Evolutionary conservation across 2,888 invertebrate genomes (phyloP).

Genomic region (Drosophila ezoana): DNA sequence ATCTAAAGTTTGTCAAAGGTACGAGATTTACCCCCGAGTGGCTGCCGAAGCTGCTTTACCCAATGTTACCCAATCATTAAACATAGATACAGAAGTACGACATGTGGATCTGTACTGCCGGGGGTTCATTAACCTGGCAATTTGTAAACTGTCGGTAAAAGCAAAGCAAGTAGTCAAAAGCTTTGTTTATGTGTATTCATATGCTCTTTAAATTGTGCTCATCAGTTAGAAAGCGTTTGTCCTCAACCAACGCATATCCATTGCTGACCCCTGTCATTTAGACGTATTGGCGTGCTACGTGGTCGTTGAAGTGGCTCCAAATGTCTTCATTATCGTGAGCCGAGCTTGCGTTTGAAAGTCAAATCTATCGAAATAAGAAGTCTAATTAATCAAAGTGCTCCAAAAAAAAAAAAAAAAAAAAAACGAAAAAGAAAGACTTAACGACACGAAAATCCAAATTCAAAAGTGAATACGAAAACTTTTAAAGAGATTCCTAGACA

Average conservation of each 20-base stretch:
- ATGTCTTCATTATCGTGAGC: slow-evolving; percentile 37
- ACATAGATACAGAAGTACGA: not conserved
- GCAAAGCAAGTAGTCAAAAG: not conserved
- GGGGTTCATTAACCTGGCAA: slow-evolving; percentile 27
- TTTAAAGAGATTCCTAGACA: slow-evolving; percentile 27
- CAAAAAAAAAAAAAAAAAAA: slow-evolving; percentile 34
- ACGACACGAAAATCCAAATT: slow-evolving; percentile 17
- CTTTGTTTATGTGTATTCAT: not conserved
- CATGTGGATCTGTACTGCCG: slow-evolving; percentile 1
- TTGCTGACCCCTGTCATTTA: slow-evolving; percentile 25
- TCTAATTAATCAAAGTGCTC: slow-evolving; percentile 68
- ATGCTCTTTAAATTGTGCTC: slow-evolving; percentile 34
- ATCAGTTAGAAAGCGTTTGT: slow-evolving; percentile 64
- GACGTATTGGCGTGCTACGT: slow-evolving; percentile 48
- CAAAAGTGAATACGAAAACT: slow-evolving; percentile 26
- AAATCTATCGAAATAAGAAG: slow-evolving; percentile 59
- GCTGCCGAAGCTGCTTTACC: not conserved
- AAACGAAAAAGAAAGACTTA: slow-evolving; percentile 21
- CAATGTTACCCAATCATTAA: not conserved
- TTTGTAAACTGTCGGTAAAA: slow-evolving; percentile 6
- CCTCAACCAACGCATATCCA: slow-evolving; percentile 9
- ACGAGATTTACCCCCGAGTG: not conserved
- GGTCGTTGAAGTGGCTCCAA: slow-evolving; percentile 41
- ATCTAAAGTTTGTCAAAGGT: not conserved
- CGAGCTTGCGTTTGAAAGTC: slow-evolving; percentile 60